Evolutionary conservation across 2,113 vertebrate species (phyloP).

Genomic region (Apodemus speciosus): DNA sequence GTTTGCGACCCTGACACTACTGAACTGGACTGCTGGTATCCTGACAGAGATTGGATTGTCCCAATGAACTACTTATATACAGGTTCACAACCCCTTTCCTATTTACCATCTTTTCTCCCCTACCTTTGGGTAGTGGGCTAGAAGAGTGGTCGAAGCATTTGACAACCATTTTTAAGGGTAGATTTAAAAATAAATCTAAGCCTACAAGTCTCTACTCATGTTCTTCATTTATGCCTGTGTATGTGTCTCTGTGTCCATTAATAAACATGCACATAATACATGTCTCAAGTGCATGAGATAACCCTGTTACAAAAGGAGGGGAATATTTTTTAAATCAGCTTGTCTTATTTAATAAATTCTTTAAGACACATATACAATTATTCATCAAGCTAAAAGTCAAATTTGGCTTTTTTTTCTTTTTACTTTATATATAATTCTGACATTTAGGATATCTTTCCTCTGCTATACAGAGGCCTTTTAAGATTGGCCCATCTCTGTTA

Average conservation of each 20-base stretch:
- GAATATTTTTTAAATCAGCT: neutral
- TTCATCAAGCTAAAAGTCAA: neutral
- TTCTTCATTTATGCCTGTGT: neutral
- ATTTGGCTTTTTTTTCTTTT: neutral
- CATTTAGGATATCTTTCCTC: neutral
- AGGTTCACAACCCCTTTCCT: no score
- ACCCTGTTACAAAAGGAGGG: neutral
- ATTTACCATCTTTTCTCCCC: no score
- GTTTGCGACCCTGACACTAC: no score
- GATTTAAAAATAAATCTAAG: no score
- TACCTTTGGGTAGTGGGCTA: no score
- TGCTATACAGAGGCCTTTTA: neutral
- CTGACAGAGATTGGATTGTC: no score
- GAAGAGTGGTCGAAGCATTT: no score
- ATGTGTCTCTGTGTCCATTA: neutral
- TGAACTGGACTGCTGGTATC: no score
- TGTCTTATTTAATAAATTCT: conserved; percentile 22
- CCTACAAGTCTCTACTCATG: neutral
- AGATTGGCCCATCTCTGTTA: neutral
- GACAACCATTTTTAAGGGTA: no score
- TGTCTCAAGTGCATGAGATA: neutral
- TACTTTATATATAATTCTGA: neutral
- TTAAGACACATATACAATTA: neutral
- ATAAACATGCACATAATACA: neutral
- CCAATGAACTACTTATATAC: no score